phyloP scores from a whole-genome alignment of 2,888 invertebrate genomes.

The Metellina segmentata region DNA sequence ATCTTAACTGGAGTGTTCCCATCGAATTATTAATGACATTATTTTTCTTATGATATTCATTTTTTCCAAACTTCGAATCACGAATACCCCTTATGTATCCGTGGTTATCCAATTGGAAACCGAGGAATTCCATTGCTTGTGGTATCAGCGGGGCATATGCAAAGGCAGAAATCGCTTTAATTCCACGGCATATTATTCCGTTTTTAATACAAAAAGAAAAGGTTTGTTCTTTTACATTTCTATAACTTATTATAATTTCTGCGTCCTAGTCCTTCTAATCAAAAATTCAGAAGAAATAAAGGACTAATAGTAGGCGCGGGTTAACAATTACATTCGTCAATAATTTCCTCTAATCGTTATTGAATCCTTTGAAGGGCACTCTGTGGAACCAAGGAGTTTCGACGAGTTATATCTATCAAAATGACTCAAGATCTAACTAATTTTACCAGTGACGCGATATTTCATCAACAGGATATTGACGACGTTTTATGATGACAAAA shows the following conservation, averaged over 20 bases:
- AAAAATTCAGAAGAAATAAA: background rate
- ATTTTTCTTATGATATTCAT: slow-evolving; percentile 18
- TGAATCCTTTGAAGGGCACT: too few species aligned
- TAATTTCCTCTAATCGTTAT: too few species aligned
- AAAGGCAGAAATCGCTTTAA: slow-evolving; percentile 17
- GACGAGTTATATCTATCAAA: too few species aligned
- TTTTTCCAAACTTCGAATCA: slow-evolving; percentile 7
- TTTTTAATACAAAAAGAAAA: slow-evolving; percentile 12
- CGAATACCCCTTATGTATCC: slow-evolving; percentile 2
- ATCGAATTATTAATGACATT: slow-evolving; percentile 51
- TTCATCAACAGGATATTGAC: too few species aligned
- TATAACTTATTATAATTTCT: background rate
- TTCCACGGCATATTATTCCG: slow-evolving; percentile 2
- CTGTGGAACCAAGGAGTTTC: too few species aligned
- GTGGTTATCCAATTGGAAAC: slow-evolving; percentile 31
- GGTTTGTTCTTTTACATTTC: background rate
- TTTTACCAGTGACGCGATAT: too few species aligned
- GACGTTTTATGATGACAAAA: too few species aligned
- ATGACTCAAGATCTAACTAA: too few species aligned
- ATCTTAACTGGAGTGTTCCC: slow-evolving; percentile 14
- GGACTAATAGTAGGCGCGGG: too few species aligned
- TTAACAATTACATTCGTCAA: too few species aligned
- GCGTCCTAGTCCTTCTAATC: background rate
- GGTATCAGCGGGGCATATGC: background rate
- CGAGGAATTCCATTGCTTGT: background rate